A percentile compares a stretch with the other conserved stretches of the same genome.
Evolutionary conservation across 2,797 vertebrate species (phyloP).

Genomic region (Lagorchestes hirsutus): DNA sequence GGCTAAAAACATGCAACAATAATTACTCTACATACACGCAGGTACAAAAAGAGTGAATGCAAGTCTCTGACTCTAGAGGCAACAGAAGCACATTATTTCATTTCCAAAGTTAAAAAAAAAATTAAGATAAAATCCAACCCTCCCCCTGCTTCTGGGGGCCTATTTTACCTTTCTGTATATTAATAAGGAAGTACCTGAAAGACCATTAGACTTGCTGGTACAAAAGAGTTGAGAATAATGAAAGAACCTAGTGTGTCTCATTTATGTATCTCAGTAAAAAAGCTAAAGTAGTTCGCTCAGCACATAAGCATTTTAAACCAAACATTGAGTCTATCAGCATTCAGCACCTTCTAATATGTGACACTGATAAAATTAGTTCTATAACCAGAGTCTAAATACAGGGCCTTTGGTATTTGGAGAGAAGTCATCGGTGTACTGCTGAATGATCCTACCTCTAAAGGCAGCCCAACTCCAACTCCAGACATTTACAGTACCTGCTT

Average conservation of each 20-base stretch:
- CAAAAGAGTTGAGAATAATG: not conserved
- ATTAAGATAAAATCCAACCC: slow-evolving; percentile 32
- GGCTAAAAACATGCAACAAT: slow-evolving; percentile 44
- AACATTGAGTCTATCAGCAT: slow-evolving; percentile 19
- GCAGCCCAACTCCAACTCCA: slow-evolving; percentile 47
- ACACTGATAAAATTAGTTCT: slow-evolving; percentile 36
- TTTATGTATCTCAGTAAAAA: slow-evolving; percentile 41
- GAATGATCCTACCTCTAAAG: slow-evolving; percentile 45
- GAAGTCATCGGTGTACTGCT: slow-evolving; percentile 22
- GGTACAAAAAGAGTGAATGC: slow-evolving; percentile 16
- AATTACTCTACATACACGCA: slow-evolving; percentile 38
- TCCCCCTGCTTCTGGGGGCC: slow-evolving; percentile 23
- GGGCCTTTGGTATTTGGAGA: slow-evolving; percentile 33
- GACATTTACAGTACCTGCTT: slow-evolving; percentile 68
- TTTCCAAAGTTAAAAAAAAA: slow-evolving; percentile 39
- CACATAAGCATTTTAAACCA: slow-evolving; percentile 36
- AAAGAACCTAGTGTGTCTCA: slow-evolving; percentile 23
- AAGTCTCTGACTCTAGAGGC: slow-evolving; percentile 39
- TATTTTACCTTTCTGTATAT: slow-evolving; percentile 52
- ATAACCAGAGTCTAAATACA: not conserved
- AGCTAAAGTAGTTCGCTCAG: slow-evolving; percentile 23
- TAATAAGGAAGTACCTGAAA: slow-evolving; percentile 33
- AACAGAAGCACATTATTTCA: slow-evolving; percentile 64
- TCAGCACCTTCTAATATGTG: not conserved
- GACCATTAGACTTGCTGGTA: slow-evolving; percentile 47